phyloP scores from a whole-genome alignment of 2,888 invertebrate genomes.

The Nasonia oneida region DNA sequence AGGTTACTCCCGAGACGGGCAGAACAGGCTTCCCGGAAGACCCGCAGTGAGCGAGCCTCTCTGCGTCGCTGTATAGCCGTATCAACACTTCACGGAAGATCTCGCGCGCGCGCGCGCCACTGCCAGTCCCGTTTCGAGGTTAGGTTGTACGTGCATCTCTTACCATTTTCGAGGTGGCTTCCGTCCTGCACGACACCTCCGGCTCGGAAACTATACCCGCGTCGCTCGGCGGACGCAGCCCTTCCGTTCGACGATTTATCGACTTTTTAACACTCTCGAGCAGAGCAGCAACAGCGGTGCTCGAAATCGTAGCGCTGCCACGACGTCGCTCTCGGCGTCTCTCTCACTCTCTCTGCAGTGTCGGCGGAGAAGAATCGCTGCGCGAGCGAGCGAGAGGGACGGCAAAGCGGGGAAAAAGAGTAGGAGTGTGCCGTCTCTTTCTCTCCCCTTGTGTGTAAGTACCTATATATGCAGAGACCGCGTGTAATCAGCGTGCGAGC shows the following conservation, averaged over 20 bases:
- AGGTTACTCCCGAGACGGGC: not conserved
- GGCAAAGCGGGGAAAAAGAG: not conserved
- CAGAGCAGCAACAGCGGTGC: not conserved
- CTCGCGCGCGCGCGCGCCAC: too few species aligned
- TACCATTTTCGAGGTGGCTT: not conserved
- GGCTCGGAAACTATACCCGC: not conserved
- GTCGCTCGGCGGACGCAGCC: not conserved
- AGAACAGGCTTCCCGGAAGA: not conserved
- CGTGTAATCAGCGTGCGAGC: slow-evolving; percentile 18
- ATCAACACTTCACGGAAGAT: slow-evolving; percentile 9
- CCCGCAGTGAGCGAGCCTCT: not conserved
- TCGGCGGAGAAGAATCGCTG: not conserved
- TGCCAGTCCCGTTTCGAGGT: slow-evolving; percentile 21
- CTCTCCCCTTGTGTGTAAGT: not conserved
- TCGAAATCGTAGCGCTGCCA: not conserved
- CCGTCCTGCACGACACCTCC: not conserved
- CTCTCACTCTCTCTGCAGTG: not conserved
- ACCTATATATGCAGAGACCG: not conserved
- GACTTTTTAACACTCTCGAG: not conserved
- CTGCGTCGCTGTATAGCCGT: not conserved
- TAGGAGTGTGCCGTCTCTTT: not conserved
- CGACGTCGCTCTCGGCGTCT: slow-evolving; percentile 30
- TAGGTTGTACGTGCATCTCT: not conserved
- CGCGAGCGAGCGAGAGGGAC: not conserved
- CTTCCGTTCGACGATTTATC: slow-evolving; percentile 15